Base-by-base conservation (phyloP, 2,888 invertebrate genomes). In the Danaus chrysippus region DNA sequence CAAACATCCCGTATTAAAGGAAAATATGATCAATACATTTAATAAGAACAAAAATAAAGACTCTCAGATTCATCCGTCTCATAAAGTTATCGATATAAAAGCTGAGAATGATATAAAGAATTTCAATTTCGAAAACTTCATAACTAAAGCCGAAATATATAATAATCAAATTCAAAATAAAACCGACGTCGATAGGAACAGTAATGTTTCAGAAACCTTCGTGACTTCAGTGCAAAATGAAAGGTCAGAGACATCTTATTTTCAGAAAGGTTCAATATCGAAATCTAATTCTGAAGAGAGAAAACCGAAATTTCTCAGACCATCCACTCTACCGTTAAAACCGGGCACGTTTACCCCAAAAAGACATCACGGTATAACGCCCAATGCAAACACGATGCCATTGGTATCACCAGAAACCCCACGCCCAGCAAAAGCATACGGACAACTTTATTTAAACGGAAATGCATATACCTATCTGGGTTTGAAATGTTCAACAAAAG, bases 381-480 rank as follows among this genome's bases (percentile, higher is more conserved):
- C 96, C 1, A 96, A 95, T 61, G 94, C 95, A 56, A 95, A 95
- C 75, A 96, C 96, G 58, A 92, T 96, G 86, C 95, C 96, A 10
- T 86, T 98, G 58, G 95, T 97, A 56, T 97, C 97, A 66, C 97
- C 98, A 0, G 97, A 98, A 84, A 98, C 97, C 0, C 97, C 97
- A 10, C 91, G 97, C 13, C 96, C 97, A 1, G 95, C 96, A 49
- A 97, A 97, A 81, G 95, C 96, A 42, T 97, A 96, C 77, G 96
- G 96, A 53, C 97, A 98, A 81, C 92, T 97, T 63, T 96, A 96
- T 84, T 90, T 97, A 65, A 97, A 97, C 79, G 97, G 97, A 43
- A 96, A 97, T 78, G 97, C 97, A 49, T 98, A 97, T 82, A 97
- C 97, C 54, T 97, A 97, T 84, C 87, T 98, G 74, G 97, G 97